A percentile compares a stretch with the other conserved stretches of the same genome.
Evolutionary conservation across 2,797 vertebrate species (phyloP).

Genomic region (Ataeniobius toweri): DNA sequence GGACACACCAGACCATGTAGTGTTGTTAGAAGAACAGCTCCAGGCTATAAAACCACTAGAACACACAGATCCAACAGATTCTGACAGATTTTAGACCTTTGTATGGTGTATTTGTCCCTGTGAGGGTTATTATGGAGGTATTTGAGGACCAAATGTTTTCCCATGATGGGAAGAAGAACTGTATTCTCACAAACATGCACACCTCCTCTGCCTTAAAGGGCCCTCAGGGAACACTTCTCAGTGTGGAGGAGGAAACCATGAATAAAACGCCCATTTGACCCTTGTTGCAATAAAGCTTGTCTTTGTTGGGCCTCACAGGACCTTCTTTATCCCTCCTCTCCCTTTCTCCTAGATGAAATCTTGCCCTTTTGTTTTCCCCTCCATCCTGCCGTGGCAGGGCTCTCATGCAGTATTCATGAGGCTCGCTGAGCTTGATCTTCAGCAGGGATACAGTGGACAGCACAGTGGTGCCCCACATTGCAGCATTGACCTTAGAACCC

Average conservation of each 20-base stretch:
- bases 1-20: slow-evolving; percentile 21
- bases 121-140: slow-evolving; percentile 17
- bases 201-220: slow-evolving; percentile 55
- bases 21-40: slow-evolving; percentile 29
- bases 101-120: slow-evolving; percentile 13
- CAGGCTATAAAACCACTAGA: slow-evolving; percentile 25
- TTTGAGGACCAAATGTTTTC: slow-evolving; percentile 32
- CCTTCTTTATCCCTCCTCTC: slow-evolving; percentile 71
- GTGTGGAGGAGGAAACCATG: slow-evolving; percentile 65
- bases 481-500: slow-evolving; percentile 38
- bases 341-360: slow-evolving; percentile 67
- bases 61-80: not conserved
- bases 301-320: slow-evolving; percentile 78
- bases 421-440: slow-evolving; percentile 48
- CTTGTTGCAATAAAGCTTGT: slow-evolving; percentile 66
- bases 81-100: slow-evolving; percentile 10
- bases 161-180: slow-evolving; percentile 20
- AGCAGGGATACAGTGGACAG: slow-evolving; percentile 59
- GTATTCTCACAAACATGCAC: slow-evolving; percentile 36
- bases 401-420: slow-evolving; percentile 79
- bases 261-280: slow-evolving; percentile 75
- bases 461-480: slow-evolving; percentile 49
- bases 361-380: slow-evolving; percentile 72
- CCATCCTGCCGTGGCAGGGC: slow-evolving; percentile 69
- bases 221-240: slow-evolving; percentile 65